Evolutionary conservation across 2,113 vertebrate genomes (phyloP).

Genomic region (Pteronura brasiliensis): DNA sequence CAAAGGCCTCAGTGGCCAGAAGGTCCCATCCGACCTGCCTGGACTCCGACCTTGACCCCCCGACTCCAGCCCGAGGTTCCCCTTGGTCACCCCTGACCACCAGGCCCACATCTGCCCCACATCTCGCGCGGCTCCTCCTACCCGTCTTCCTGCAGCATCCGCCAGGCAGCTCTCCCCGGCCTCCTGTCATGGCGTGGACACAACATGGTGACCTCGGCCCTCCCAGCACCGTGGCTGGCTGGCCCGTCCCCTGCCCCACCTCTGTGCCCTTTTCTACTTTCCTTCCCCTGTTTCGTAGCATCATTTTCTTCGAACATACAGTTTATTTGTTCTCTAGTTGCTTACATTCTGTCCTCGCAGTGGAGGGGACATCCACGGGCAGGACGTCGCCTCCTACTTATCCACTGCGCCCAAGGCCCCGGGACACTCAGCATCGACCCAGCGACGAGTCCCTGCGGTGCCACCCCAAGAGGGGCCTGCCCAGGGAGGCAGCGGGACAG

Average conservation of each 20-base stretch:
- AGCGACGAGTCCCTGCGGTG: not conserved
- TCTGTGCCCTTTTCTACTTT: not conserved
- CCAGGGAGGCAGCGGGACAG: not conserved
- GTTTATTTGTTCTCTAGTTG: not conserved
- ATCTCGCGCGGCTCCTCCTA: rapidly evolving
- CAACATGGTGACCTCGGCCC: not conserved
- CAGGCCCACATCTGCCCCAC: not conserved
- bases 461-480: not conserved
- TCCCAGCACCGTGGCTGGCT: not conserved
- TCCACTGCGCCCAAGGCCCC: not conserved
- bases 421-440: not conserved
- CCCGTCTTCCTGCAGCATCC: not conserved
- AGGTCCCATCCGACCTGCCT: not conserved
- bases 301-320: rapidly evolving
- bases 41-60: not conserved
- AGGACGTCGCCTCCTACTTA: not conserved
- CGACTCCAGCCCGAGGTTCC: not conserved
- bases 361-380: not conserved
- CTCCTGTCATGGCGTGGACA: not conserved
- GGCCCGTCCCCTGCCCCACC: not conserved
- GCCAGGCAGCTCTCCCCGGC: not conserved
- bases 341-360: not conserved
- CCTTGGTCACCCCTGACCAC: not conserved
- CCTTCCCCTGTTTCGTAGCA: not conserved
- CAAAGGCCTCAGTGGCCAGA: not conserved